Percentiles rank a stretch among this genome's conserved stretches.
Evolutionary conservation across 1,140 invertebrate genomes (phyloP).

Genomic region (Penaeus vannamei): DNA sequence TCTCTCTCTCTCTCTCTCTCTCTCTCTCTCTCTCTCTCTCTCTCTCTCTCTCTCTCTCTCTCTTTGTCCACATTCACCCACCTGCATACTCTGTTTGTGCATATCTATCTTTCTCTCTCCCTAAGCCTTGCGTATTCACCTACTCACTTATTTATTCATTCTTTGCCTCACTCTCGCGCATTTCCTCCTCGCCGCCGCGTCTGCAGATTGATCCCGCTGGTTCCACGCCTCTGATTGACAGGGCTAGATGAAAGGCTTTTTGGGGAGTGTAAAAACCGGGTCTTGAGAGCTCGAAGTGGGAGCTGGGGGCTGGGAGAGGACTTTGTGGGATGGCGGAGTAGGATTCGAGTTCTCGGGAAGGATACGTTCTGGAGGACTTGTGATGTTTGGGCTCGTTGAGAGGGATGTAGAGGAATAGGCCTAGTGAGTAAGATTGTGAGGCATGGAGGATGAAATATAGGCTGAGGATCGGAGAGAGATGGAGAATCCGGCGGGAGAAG

Average conservation of each 20-base stretch:
- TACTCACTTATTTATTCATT: too few species aligned
- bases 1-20: conserved; percentile 37
- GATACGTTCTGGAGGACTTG: not conserved
- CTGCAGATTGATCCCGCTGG: not conserved
- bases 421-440: not conserved
- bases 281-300: not conserved
- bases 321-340: not conserved
- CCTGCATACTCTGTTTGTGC: not conserved
- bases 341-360: not conserved
- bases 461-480: not conserved
- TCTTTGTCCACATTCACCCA: not conserved
- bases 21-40: not conserved
- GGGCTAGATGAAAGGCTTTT: too few species aligned
- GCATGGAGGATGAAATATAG: not conserved
- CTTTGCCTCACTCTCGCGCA: not conserved
- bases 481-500: too few species aligned
- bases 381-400: not conserved
- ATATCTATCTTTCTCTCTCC: too few species aligned
- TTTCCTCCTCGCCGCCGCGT: not conserved
- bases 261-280: not conserved
- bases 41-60: conserved; percentile 27
- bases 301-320: not conserved
- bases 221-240: too few species aligned
- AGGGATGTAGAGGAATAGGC: not conserved
- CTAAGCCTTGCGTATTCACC: too few species aligned